phyloP scores from a whole-genome alignment of 2,797 vertebrate genomes.

The Melanotaenia trifasciata region DNA sequence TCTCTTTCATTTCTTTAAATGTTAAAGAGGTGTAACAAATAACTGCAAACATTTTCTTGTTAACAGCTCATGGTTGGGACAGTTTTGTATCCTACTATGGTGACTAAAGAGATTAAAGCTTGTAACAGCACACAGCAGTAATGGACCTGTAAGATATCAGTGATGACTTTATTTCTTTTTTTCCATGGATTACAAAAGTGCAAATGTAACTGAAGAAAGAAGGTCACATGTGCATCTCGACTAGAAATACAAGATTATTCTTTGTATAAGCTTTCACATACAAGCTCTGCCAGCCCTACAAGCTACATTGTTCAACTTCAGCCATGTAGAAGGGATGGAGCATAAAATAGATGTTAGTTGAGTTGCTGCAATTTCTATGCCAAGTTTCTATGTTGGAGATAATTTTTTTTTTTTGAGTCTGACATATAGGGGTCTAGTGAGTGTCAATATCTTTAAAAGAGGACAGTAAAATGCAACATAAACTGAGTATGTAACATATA shows the following conservation, averaged over 20 bases:
- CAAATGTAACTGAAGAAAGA: constrained; percentile 47
- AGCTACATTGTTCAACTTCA: constrained; percentile 74
- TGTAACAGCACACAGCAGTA: constrained; percentile 33
- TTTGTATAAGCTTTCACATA: constrained; percentile 53
- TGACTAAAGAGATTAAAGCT: constrained; percentile 31
- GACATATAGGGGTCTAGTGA: constrained; percentile 41
- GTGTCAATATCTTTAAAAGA: constrained; percentile 48
- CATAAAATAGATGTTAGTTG: constrained; percentile 51
- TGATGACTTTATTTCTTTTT: background rate
- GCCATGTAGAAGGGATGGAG: constrained; percentile 43
- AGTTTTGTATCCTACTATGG: constrained; percentile 8
- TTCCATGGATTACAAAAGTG: constrained; percentile 50
- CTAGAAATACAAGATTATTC: constrained; percentile 47
- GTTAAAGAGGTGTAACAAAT: background rate
- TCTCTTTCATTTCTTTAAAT: background rate
- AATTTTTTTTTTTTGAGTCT: constrained; percentile 51
- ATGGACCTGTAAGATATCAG: background rate
- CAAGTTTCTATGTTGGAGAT: constrained; percentile 49
- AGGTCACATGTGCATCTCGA: constrained; percentile 43
- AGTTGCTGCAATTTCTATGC: constrained; percentile 59
- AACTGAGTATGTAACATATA: constrained; percentile 64
- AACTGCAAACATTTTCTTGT: constrained; percentile 21
- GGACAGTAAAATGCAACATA: constrained; percentile 69
- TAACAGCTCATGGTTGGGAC: constrained; percentile 12
- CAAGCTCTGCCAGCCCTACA: constrained; percentile 72